Conservation (phyloP, 2,113 vertebrate species). For the Cariama cristata region DNA sequence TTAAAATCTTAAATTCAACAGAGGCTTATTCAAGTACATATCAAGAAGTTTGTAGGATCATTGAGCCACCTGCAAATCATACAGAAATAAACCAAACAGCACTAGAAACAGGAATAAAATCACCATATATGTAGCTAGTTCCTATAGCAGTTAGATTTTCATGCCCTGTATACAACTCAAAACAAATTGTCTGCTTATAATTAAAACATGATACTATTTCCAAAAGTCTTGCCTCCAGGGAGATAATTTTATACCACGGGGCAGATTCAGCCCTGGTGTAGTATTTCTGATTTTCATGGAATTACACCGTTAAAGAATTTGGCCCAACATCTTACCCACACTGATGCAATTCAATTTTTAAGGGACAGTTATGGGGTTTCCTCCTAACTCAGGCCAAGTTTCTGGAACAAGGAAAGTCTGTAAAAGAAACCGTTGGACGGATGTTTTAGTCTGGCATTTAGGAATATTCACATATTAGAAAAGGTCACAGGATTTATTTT, state of each 20-base stretch:
- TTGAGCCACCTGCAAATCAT: slow-evolving; percentile 47
- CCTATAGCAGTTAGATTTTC: slow-evolving; percentile 55
- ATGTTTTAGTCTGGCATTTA: slow-evolving; percentile 62
- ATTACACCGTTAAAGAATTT: slow-evolving; percentile 53
- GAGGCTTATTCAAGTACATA: background rate
- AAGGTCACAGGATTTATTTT: slow-evolving; percentile 52
- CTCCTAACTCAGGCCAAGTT: slow-evolving; percentile 72
- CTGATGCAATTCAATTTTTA: slow-evolving; percentile 74
- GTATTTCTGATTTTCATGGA: slow-evolving; percentile 60
- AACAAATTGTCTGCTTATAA: slow-evolving; percentile 78
- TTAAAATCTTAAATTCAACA: slow-evolving; percentile 6
- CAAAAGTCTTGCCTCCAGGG: slow-evolving; percentile 66
- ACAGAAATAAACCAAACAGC: background rate
- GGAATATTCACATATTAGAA: slow-evolving; percentile 50
- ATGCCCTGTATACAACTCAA: slow-evolving; percentile 70
- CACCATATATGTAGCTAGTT: slow-evolving; percentile 50
- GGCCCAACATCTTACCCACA: slow-evolving; percentile 68
- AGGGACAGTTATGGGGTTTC: slow-evolving; percentile 76
- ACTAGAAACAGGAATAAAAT: slow-evolving; percentile 8
- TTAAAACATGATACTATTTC: slow-evolving; percentile 73
- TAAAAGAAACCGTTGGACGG: slow-evolving; percentile 54
- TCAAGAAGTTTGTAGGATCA: background rate
- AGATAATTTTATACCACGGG: slow-evolving; percentile 47
- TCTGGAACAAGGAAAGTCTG: slow-evolving; percentile 74
- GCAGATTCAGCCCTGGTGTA: slow-evolving; percentile 38